phyloP scores from a whole-genome alignment of 1,140 invertebrate species.

The Homarus americanus region DNA sequence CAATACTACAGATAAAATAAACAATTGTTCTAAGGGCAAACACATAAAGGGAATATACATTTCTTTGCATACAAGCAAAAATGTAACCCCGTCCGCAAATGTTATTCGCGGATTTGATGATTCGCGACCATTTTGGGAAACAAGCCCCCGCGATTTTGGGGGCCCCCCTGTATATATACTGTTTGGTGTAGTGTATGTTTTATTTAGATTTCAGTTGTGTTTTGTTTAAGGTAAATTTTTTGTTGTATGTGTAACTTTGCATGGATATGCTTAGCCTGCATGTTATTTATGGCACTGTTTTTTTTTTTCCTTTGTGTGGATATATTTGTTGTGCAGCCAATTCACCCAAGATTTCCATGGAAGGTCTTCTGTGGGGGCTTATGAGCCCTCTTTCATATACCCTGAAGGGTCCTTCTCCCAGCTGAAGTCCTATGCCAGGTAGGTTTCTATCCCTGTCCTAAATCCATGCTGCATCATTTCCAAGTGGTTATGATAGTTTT shows the following conservation, averaged over 20 bases:
- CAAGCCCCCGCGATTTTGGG: too few species aligned
- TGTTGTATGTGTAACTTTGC: neutral
- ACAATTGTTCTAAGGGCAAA: too few species aligned
- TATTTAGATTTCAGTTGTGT: too few species aligned
- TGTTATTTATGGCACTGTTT: slow-evolving; percentile 12
- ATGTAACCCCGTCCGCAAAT: too few species aligned
- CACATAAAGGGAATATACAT: too few species aligned
- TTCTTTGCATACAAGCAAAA: too few species aligned
- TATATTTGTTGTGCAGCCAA: slow-evolving; percentile 74
- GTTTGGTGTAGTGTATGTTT: too few species aligned
- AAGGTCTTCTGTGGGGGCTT: slow-evolving; percentile 59
- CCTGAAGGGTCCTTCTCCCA: slow-evolving; percentile 62
- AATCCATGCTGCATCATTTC: neutral
- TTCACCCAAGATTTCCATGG: slow-evolving; percentile 73
- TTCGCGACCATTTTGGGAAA: too few species aligned
- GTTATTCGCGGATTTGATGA: too few species aligned
- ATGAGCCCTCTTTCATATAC: slow-evolving; percentile 71
- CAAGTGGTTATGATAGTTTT: too few species aligned
- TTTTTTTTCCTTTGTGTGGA: slow-evolving; percentile 25
- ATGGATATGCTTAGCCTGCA: slow-evolving; percentile 22
- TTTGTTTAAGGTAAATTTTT: neutral
- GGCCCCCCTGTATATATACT: too few species aligned
- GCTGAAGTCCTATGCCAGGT: slow-evolving; percentile 67
- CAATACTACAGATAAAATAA: too few species aligned
- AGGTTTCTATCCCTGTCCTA: slow-evolving; percentile 10